A percentile compares a stretch with the other conserved stretches of the same genome.
Evolutionary conservation across 2,113 vertebrate genomes (phyloP).

Genomic region (Gambusia holbrooki): DNA sequence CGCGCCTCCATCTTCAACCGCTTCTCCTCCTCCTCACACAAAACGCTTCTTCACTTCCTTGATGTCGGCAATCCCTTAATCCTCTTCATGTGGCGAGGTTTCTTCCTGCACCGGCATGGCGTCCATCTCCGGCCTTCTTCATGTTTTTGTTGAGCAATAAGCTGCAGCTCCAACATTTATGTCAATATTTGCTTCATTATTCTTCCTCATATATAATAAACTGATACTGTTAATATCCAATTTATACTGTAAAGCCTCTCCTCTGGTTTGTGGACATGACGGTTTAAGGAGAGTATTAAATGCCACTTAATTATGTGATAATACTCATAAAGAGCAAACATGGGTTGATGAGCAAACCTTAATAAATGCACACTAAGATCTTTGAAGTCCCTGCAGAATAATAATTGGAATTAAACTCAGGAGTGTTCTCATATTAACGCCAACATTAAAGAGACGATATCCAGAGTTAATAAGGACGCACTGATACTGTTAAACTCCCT

Average conservation of each 20-base stretch:
- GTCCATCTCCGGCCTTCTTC: constrained; percentile 1
- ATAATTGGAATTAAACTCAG: constrained; percentile 65
- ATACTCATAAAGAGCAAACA: constrained; percentile 46
- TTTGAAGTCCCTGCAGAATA: constrained; percentile 54
- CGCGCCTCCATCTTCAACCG: constrained; percentile 67
- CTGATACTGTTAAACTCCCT: constrained; percentile 18
- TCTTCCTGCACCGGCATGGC: constrained; percentile 12
- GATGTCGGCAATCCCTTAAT: constrained; percentile 74
- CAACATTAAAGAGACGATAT: constrained; percentile 23
- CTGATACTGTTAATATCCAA: constrained; percentile 71
- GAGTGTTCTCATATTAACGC: constrained; percentile 52
- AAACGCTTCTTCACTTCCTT: constrained; percentile 60
- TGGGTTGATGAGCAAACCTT: constrained; percentile 32
- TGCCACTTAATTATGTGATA: constrained; percentile 77
- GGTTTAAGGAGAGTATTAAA: constrained; percentile 73
- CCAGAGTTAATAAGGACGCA: constrained; percentile 32
- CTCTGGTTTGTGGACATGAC: constrained; percentile 51
- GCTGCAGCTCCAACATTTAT: constrained; percentile 13
- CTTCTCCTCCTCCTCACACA: constrained; percentile 59
- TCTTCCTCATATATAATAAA: constrained; percentile 71
- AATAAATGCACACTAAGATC: constrained; percentile 35
- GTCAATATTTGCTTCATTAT: constrained; percentile 79
- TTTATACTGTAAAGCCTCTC: constrained; percentile 64
- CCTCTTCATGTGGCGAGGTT: constrained; percentile 66
- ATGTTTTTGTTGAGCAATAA: constrained; percentile 70